Percentiles rank a stretch among this genome's conserved stretches.
These are phyloP conservation scores for Danio albolineatus DNA, from an alignment of 2,797 vertebrate genomes.

Conservation along the genomic window DNA sequence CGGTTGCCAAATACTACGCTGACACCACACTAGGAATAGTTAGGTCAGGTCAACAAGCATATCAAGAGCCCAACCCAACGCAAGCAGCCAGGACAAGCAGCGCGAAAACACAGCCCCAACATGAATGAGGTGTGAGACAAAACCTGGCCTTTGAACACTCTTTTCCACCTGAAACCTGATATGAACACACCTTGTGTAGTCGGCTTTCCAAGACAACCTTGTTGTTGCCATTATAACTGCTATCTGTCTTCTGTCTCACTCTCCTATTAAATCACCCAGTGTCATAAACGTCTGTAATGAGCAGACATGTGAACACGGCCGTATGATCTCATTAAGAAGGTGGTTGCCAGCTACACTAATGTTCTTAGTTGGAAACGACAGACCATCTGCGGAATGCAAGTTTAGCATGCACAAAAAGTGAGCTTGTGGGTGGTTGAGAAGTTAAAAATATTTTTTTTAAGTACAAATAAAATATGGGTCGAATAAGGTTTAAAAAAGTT, in stretches of 20 bases:
- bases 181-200: slow-evolving; percentile 36
- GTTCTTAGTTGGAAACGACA: neutral
- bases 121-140: neutral
- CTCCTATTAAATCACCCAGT: neutral
- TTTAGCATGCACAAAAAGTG: neutral
- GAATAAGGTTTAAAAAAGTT: neutral
- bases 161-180: slow-evolving; percentile 18
- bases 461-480: neutral
- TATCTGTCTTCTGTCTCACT: neutral
- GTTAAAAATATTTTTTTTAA: slow-evolving; percentile 2
- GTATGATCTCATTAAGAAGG: slow-evolving; percentile 17
- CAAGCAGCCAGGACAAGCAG: neutral
- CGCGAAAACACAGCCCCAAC: neutral
- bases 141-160: neutral
- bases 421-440: neutral
- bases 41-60: slow-evolving; percentile 47
- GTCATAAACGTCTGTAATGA: slow-evolving; percentile 29
- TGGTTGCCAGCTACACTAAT: slow-evolving; percentile 23
- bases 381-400: neutral
- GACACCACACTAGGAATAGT: slow-evolving; percentile 52
- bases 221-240: slow-evolving; percentile 18
- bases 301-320: slow-evolving; percentile 10
- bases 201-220: slow-evolving; percentile 17
- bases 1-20: slow-evolving; percentile 16
- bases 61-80: neutral